Percentiles rank a stretch among this genome's conserved stretches.
These are phyloP conservation scores for Linyphia triangularis DNA, from an alignment of 2,888 invertebrate species.

Conservation along the genomic window DNA sequence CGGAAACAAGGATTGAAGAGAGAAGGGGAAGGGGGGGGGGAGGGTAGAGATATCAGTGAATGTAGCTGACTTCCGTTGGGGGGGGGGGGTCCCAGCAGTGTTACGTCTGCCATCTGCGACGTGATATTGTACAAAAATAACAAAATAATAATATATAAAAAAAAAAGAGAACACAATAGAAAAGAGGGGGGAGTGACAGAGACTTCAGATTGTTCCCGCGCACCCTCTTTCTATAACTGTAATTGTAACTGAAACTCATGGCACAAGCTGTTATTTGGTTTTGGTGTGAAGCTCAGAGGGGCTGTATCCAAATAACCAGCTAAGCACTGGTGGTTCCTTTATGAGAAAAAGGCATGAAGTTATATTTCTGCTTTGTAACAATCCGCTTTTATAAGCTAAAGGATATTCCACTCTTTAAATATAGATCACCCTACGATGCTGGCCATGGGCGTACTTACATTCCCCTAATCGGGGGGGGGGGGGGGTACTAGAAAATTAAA, in stretches of 20 bases:
- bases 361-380: no score
- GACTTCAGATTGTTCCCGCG: conserved; percentile 3
- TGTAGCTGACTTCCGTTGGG: not conserved
- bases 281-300: conserved; percentile 21
- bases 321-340: no score
- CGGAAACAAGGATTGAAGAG: not conserved
- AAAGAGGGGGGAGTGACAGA: not conserved
- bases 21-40: not conserved
- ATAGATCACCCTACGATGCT: no score
- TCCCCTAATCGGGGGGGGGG: no score
- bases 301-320: not conserved
- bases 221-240: conserved; percentile 44
- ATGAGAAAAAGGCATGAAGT: no score
- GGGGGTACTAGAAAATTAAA: no score
- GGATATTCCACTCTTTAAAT: no score
- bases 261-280: conserved; percentile 47
- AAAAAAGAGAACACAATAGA: not conserved
- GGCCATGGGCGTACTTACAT: no score
- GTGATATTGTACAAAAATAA: conserved; percentile 28
- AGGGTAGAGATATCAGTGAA: not conserved
- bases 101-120: conserved; percentile 59
- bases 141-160: conserved; percentile 10
- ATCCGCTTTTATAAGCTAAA: no score
- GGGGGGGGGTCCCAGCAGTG: not conserved
- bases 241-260: conserved; percentile 64